phyloP scores from a whole-genome alignment of 2,113 vertebrate genomes.

The Tachycineta bicolor region DNA sequence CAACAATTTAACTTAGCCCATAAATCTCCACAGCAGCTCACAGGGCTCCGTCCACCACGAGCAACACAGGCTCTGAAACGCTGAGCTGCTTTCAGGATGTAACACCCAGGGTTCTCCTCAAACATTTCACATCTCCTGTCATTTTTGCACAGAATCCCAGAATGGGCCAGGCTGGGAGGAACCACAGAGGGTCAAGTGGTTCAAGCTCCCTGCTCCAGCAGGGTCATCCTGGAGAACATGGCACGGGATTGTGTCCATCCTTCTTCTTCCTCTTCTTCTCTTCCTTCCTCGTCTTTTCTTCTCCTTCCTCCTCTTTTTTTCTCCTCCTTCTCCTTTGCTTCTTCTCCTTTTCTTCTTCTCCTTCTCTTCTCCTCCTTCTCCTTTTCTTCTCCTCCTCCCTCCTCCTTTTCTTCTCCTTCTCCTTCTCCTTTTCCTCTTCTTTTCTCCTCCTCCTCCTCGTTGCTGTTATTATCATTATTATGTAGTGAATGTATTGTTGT shows the following conservation, averaged over 20 bases:
- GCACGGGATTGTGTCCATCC: not conserved
- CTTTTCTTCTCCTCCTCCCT: accelerated
- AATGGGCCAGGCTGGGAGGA: not conserved
- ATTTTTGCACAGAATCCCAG: not conserved
- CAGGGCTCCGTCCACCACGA: accelerated
- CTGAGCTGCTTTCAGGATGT: not conserved
- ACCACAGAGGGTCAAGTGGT: not conserved
- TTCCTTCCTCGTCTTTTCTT: accelerated
- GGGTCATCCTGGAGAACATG: not conserved
- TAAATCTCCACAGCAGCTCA: not conserved
- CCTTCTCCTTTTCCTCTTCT: accelerated
- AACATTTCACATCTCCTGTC: not conserved
- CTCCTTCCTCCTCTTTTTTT: too few relatives aligned
- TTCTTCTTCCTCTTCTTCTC: accelerated
- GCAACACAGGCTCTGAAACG: not conserved
- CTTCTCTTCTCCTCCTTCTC: accelerated
- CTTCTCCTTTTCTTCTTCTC: too few relatives aligned
- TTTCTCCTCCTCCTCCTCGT: not conserved
- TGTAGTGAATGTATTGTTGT: not conserved
- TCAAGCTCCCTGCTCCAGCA: not conserved
- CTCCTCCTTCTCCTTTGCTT: too few relatives aligned
- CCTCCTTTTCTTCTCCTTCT: too few relatives aligned
- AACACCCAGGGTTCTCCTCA: not conserved
- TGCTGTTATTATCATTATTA: too few relatives aligned
- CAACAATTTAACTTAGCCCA: not conserved